Base-by-base conservation (phyloP, 2,888 invertebrate species). In the Agrochola lota region DNA sequence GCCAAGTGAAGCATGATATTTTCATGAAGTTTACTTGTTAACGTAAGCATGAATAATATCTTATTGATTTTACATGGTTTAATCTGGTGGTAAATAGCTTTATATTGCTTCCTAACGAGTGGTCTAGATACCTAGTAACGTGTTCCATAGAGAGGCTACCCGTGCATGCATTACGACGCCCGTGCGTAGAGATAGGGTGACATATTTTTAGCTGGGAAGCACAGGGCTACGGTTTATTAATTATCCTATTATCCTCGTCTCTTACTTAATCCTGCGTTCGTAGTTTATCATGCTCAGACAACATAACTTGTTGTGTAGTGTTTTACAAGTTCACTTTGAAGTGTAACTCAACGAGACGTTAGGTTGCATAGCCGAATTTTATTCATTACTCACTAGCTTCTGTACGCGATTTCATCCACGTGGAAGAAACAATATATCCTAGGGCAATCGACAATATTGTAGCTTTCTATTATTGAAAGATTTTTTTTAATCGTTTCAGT, bases 111-210 rank as follows among this genome's bases (percentile, higher is more conserved):
- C 7, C 55, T 40, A 63, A 63, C 23, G 49, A 81, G 46, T 64
- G 40, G 7, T n/a, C 59, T 55, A 52, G 52, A 23, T 71, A 40
- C 3, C 6, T 43, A 52, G 35, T 60, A 26, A 40, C 17, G 1
- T 15, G 63, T 75, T 60, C 46, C 52, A 66, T 64, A 59, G 77
- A 35, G 83, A 43, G 52, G 15, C n/a, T 64, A 77, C 15, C 20
- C 40, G 59, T 64, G 67, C 83, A 64, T 80, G 35, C n/a, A 64
- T 57, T 59, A 68, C 26, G 35, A 59, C 35, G 52, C 35, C 35
- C 23, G 4, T 59, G 83, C 59, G 64, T 77, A 46, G 26, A 26
- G 43, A 68, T 80, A 68, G 77, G 80, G 68, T n/a, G 59, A 63
- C 43, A 35, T 83, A 64, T 80, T 59, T 43, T 83, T 80, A 80